These are phyloP conservation scores for Hyppa rectilinea DNA, from an alignment of 2,888 invertebrate species.

Conservation along the genomic window DNA sequence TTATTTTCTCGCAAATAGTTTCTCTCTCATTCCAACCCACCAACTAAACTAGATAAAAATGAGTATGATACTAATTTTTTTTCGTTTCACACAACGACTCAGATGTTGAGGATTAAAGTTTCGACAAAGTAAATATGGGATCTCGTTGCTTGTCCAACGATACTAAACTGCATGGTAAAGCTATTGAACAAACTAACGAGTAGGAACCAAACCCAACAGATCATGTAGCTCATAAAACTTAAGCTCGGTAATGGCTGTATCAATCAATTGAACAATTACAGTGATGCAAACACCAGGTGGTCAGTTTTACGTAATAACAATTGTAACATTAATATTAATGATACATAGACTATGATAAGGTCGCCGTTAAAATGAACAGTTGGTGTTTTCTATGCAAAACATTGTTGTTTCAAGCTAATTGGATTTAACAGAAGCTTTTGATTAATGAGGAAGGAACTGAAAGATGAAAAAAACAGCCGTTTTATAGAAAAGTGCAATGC, in stretches of 20 bases:
- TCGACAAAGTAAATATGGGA: not conserved
- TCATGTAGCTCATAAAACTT: conserved; percentile 68
- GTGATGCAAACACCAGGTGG: conserved; percentile 83
- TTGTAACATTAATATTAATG: conserved; percentile 79
- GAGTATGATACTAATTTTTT: no score
- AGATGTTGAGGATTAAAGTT: not conserved
- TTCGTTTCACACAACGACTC: not conserved
- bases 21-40: not conserved
- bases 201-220: conserved; percentile 34
- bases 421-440: conserved; percentile 14
- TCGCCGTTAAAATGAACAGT: conserved; percentile 32
- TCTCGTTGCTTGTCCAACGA: not conserved
- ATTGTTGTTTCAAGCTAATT: conserved; percentile 26
- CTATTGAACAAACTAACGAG: conserved; percentile 33
- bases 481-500: no score
- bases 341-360: conserved; percentile 35
- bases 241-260: conserved; percentile 73
- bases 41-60: no score
- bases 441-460: not conserved
- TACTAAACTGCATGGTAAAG: conserved; percentile 1
- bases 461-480: not conserved
- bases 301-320: conserved; percentile 77
- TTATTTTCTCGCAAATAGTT: not conserved
- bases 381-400: conserved; percentile 22
- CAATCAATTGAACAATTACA: conserved; percentile 81